Evolutionary conservation across 2,797 vertebrate species (phyloP), one percentile per base, ranked within the genome.

Genomic region (Paedocypris micromegethes): DNA sequence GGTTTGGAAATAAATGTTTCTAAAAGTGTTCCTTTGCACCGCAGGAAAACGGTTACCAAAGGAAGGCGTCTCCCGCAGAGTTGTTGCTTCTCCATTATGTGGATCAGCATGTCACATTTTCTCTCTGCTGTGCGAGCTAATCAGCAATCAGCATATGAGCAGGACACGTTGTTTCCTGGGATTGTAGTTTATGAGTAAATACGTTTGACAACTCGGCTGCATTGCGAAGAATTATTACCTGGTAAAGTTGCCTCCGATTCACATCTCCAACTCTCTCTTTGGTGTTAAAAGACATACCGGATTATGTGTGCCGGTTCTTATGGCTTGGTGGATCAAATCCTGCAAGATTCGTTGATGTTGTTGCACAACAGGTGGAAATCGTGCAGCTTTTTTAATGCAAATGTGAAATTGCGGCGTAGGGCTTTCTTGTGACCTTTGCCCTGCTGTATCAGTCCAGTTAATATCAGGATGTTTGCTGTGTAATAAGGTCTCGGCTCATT

Each of bases 401-500:
- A 55, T 43, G 77, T 77, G 72, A 57, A 72, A 45, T 80, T 72
- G 75, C 75, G 65, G 75, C 77, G 78, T 79, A 82, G 79, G 78
- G 75, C 46, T 73, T 74, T 65, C 55, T 79, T 51, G 58, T 65
- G 67, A 72, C 73, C 38, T 64, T 48, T 46, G 72, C 65, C 47
- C 63, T 72, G 75, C 42, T 2, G 62, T 80, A 89, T 89, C 82
- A 83, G 86, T 87, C 84, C 67, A 77, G 75, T 55, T 69, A 76
- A 81, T 67, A 72, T 70, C 77, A 81, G 80, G 83, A 64, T 86
- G 9, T 60, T 77, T 84, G 79, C 79, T 75, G 75, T 68, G 75
- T 86, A 88, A 86, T 83, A 85, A 84, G 80, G 78, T 83, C 80
- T 84, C 75, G 70, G 79, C 80, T 81, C 75, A 64, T 78, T 80